These are phyloP conservation scores for Pagetopsis macropterus DNA, from an alignment of 2,797 vertebrate genomes.

Conservation along the genomic window DNA sequence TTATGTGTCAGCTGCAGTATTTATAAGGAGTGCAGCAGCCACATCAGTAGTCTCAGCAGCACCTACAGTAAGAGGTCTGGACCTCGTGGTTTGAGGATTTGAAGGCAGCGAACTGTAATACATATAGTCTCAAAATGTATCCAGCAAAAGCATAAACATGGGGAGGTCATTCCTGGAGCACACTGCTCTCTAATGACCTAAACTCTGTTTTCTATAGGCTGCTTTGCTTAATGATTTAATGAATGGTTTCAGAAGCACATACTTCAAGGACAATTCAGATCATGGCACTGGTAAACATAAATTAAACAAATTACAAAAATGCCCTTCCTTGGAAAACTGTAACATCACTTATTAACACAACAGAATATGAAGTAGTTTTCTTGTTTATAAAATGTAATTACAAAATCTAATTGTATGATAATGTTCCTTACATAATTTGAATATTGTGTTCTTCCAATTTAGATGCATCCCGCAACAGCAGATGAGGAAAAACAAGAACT, in stretches of 20 bases:
- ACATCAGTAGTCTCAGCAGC: slow-evolving; percentile 43
- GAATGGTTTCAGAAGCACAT: slow-evolving; percentile 26
- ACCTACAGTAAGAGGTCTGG: slow-evolving; percentile 18
- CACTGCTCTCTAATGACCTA: slow-evolving; percentile 35
- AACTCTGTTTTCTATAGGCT: slow-evolving; percentile 24
- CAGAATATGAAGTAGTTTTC: neutral
- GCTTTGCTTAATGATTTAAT: slow-evolving; percentile 32
- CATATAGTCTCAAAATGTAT: slow-evolving; percentile 11
- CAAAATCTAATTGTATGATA: neutral
- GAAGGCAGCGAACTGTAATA: slow-evolving; percentile 23
- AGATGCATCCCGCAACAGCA: neutral
- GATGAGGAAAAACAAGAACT: neutral
- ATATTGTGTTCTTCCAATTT: neutral
- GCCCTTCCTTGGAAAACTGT: neutral
- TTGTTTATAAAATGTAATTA: neutral
- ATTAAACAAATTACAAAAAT: neutral
- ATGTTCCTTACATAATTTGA: neutral
- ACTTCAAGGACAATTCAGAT: slow-evolving; percentile 8
- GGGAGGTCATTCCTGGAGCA: slow-evolving; percentile 38
- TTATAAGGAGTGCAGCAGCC: slow-evolving; percentile 44
- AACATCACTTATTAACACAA: neutral
- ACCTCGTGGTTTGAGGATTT: slow-evolving; percentile 28
- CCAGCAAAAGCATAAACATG: slow-evolving; percentile 33
- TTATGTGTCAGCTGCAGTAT: slow-evolving; percentile 52
- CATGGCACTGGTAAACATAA: neutral